phyloP scores from a whole-genome alignment of 30 jellyfish, hydroid and myxozoan species.

The Aurelia aurita region DNA sequence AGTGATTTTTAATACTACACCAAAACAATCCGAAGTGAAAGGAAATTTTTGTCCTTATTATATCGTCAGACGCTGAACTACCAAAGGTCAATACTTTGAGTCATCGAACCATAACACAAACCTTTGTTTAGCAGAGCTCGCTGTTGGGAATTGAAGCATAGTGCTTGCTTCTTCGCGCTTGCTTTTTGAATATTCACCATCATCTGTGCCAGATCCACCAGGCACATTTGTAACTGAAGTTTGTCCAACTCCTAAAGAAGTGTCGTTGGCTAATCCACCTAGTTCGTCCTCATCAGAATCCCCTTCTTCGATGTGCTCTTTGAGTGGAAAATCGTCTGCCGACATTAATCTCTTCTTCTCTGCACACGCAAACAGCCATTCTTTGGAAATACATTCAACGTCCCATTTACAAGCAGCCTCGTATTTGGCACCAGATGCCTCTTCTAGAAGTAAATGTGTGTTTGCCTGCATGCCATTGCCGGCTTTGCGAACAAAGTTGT shows the following conservation, averaged over 20 bases:
- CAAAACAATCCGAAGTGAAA: too few species aligned
- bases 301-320: slow-evolving; percentile 2
- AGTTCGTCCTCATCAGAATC: neutral
- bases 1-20: too few species aligned
- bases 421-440: slow-evolving; percentile 91
- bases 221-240: too few species aligned
- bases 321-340: slow-evolving; percentile 61
- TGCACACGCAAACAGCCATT: slow-evolving; percentile 95
- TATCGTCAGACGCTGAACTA: too few species aligned
- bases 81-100: too few species aligned
- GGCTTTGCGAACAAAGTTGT: slow-evolving; percentile 74
- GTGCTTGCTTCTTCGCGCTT: too few species aligned
- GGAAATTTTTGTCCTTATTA: too few species aligned
- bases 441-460: slow-evolving; percentile 89
- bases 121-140: too few species aligned
- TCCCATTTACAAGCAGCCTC: slow-evolving; percentile 93
- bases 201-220: too few species aligned
- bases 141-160: too few species aligned
- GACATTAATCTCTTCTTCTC: slow-evolving; percentile 59
- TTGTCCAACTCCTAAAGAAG: neutral
- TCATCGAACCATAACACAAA: too few species aligned
- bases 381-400: slow-evolving; percentile 74
- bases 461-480: slow-evolving; percentile 67
- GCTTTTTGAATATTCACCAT: too few species aligned
- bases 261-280: neutral